These are phyloP conservation scores for Hypomecis atomaria DNA, from an alignment of 2,888 invertebrate species.

Conservation along the genomic window DNA sequence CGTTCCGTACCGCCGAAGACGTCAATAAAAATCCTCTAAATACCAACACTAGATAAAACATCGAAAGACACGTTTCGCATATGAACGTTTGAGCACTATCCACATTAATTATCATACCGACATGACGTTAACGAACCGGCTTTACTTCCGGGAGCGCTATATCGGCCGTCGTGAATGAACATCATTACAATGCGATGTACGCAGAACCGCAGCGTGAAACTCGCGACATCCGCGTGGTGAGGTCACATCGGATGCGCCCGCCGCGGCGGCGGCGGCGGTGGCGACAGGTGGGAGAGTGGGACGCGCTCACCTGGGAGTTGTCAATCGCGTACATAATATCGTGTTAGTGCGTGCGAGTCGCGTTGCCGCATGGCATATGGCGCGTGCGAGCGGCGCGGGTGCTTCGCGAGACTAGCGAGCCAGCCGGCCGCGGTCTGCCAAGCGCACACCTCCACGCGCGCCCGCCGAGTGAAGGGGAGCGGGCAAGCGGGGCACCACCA, in stretches of 20 bases:
- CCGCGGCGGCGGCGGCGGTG: slow-evolving; percentile 11
- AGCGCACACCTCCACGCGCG: slow-evolving; percentile 71
- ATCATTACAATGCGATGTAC: slow-evolving; percentile 69
- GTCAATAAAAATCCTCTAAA: slow-evolving; percentile 16
- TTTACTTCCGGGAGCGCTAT: slow-evolving; percentile 81
- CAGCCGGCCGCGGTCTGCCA: slow-evolving; percentile 38
- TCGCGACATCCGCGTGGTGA: slow-evolving; percentile 55
- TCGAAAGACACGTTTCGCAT: slow-evolving; percentile 50
- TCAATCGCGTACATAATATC: slow-evolving; percentile 81
- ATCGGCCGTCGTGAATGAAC: slow-evolving; percentile 74
- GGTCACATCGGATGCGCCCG: slow-evolving; percentile 42
- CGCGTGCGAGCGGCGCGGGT: slow-evolving; percentile 68
- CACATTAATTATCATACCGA: slow-evolving; percentile 77
- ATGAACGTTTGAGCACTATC: slow-evolving; percentile 64
- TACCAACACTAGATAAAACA: slow-evolving; percentile 31
- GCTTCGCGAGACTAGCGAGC: slow-evolving; percentile 74
- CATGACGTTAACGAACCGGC: slow-evolving; percentile 80
- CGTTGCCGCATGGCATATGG: slow-evolving; percentile 70
- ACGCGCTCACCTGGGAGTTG: slow-evolving; percentile 80
- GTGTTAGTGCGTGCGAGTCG: slow-evolving; percentile 65
- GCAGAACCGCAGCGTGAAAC: slow-evolving; percentile 59
- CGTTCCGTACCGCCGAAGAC: slow-evolving; percentile 17
- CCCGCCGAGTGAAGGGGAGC: slow-evolving; percentile 81
- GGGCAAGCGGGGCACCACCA: slow-evolving; percentile 80
- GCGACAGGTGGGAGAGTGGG: slow-evolving; percentile 47